Conservation (phyloP, 2,113 vertebrate species). For the Caranx ignobilis region DNA sequence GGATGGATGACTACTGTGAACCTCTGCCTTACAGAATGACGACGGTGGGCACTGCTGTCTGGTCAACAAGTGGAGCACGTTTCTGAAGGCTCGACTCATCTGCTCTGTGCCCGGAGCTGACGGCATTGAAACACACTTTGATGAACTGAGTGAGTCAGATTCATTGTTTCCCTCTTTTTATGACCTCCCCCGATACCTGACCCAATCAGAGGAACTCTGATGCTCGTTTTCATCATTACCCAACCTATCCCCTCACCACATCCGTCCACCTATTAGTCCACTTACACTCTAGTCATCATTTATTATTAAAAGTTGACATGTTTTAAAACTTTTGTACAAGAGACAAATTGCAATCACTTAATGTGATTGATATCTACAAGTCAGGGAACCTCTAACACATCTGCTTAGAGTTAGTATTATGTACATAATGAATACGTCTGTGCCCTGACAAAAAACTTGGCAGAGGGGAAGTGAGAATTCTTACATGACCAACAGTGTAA, state of each 20-base stretch:
- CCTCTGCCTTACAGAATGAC: slow-evolving; percentile 87
- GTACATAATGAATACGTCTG: slow-evolving; percentile 24
- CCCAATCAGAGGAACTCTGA: background rate
- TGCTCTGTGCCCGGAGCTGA: slow-evolving; percentile 94
- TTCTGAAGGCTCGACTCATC: slow-evolving; percentile 96
- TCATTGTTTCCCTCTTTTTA: slow-evolving; percentile 15
- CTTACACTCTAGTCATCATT: background rate
- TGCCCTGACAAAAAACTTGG: slow-evolving; percentile 35
- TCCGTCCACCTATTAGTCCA: background rate
- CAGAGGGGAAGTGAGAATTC: slow-evolving; percentile 57
- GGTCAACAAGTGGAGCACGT: slow-evolving; percentile 99
- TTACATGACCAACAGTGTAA: slow-evolving; percentile 33
- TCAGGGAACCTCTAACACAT: slow-evolving; percentile 21
- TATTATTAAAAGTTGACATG: background rate
- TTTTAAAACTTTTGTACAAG: slow-evolving; percentile 3
- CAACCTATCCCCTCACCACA: background rate
- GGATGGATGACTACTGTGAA: slow-evolving; percentile 28
- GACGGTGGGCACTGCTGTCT: slow-evolving; percentile 97
- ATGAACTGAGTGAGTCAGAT: slow-evolving; percentile 93
- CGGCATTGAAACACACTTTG: slow-evolving; percentile 96
- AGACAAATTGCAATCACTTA: slow-evolving; percentile 5
- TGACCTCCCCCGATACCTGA: background rate
- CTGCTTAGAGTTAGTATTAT: slow-evolving; percentile 27
- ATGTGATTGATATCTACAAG: background rate
- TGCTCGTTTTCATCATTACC: slow-evolving; percentile 6